Evolutionary conservation across 2,113 vertebrate species (phyloP), one percentile per base, ranked within the genome.

Genomic region (Chlamydotis undulata): DNA sequence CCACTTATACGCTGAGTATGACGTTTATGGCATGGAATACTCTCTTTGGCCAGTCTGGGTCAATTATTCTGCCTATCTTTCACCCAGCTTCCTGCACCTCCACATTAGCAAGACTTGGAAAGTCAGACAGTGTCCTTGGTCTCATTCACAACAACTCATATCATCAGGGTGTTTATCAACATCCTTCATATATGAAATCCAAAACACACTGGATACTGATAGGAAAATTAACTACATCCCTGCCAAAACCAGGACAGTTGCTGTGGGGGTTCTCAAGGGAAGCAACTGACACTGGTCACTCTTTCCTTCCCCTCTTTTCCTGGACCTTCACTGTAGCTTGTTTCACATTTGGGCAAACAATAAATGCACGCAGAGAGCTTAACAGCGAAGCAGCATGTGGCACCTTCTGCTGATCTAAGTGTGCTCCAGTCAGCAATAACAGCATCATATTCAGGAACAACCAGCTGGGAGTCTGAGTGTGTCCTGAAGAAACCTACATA

Each of bases 331-430:
- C 2, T 75, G 43, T 5, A 71, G 37, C 31, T 74, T 52, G 24
- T 14, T 50, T 92, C 64, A 41, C 16, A 10, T n/a, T 64, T 47
- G 22, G 39, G 21, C 12, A 50, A n/a, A 28, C 10, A 23, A 21
- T 8, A 14, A 1, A 39, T 6, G 6, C 31, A 24, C 9, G 35
- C 41, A 63, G 28, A 59, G 6, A 57, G n/a, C 10, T 50, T 19
- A 59, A 64, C 6, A 64, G 57, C 49, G 35, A 57, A 37, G 59
- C 21, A 37, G 22, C 0, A 0, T 23, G 50, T 0, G 1, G 37
- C 60, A 41, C 37, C 33, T 73, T 59, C 45, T 21, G 14, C 65
- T 35, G 52, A 57, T 29, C 50, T 43, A 56, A 26, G 49, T 1
- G 0, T 33, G 49, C 57, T 64, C 47, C 24, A 19, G 41, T 14